phyloP scores from a whole-genome alignment of 2,888 invertebrate genomes.

The Oxycera nigricornis region DNA sequence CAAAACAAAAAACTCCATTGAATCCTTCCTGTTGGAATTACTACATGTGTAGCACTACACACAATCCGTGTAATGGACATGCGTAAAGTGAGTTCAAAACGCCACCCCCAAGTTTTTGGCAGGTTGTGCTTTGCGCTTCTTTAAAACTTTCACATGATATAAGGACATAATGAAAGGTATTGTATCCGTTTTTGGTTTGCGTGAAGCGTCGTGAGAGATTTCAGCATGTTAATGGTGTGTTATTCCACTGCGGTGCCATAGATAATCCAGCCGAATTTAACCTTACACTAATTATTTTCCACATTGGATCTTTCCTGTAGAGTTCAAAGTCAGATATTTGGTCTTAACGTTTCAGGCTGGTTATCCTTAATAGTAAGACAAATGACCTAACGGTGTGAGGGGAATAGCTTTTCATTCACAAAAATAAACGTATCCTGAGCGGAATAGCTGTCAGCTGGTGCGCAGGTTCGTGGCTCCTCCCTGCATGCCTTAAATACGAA shows the following conservation, averaged over 20 bases:
- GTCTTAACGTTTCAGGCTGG: neutral
- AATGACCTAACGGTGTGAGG: neutral
- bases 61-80: neutral
- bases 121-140: neutral
- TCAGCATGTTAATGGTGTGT: neutral
- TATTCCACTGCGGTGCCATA: neutral
- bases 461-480: neutral
- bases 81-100: conserved; percentile 8
- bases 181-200: neutral
- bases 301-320: neutral
- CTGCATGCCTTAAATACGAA: neutral
- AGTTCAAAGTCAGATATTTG: neutral
- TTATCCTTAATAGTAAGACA: neutral
- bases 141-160: neutral
- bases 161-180: neutral
- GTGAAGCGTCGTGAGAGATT: neutral
- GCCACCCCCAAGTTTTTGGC: conserved; percentile 32
- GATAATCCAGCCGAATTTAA: neutral
- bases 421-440: conserved; percentile 16
- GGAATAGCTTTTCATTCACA: conserved; percentile 32
- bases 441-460: neutral
- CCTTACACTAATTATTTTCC: neutral
- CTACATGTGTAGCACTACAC: neutral
- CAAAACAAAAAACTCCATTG: conserved; percentile 18
- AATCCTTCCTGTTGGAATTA: neutral